Percentiles rank a stretch among this genome's conserved stretches.
These are phyloP conservation scores for Gymnocypris eckloni DNA, from an alignment of 2,797 vertebrate genomes.

Conservation along the genomic window DNA sequence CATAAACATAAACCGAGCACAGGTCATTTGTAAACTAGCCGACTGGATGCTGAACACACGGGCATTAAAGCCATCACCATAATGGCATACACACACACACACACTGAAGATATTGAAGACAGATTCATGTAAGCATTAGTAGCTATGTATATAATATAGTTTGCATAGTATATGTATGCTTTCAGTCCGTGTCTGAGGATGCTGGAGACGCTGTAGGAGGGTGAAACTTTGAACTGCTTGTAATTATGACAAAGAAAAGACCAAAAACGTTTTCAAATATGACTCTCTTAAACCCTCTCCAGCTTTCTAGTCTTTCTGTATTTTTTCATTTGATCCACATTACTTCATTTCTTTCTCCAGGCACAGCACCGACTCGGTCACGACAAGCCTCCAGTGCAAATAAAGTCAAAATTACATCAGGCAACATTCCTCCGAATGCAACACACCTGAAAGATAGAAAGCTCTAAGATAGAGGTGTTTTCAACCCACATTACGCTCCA, in stretches of 20 bases:
- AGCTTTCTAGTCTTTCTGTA: neutral
- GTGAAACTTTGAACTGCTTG: conserved; percentile 1
- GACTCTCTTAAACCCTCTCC: neutral
- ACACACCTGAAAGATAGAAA: neutral
- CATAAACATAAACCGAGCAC: neutral
- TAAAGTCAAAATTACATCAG: conserved; percentile 4
- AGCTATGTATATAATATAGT: neutral
- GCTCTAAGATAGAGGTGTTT: neutral
- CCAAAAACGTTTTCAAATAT: neutral
- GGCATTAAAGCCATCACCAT: neutral
- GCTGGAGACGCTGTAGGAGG: neutral
- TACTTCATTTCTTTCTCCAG: neutral
- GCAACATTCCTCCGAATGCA: neutral
- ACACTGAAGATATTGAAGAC: neutral
- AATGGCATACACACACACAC: neutral
- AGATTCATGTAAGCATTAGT: neutral
- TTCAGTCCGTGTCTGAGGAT: conserved; percentile 9
- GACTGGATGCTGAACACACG: neutral
- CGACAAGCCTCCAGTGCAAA: neutral
- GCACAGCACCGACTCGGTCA: neutral
- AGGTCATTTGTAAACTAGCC: neutral
- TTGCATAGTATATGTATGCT: neutral
- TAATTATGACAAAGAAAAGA: conserved; percentile 21
- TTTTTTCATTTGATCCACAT: neutral
- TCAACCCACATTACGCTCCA: neutral